phyloP scores from a whole-genome alignment of 1,140 invertebrate species.

The Drosophila sturtevanti region DNA sequence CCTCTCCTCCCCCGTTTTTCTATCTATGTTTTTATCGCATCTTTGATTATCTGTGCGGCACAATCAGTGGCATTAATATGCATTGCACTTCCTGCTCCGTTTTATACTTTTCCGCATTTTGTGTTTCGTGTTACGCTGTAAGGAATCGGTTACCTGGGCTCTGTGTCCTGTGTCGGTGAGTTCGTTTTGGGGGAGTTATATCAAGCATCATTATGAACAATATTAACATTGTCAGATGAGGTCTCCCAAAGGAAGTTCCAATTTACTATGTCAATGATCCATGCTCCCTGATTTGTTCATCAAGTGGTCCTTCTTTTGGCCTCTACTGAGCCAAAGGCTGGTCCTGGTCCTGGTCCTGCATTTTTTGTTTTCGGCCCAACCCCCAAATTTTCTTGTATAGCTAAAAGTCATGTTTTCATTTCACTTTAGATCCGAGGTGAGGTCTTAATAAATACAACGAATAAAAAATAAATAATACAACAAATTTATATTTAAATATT shows the following conservation, averaged over 20 bases:
- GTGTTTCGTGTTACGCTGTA: conserved; percentile 8
- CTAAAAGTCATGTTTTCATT: conserved; percentile 34
- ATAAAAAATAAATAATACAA: background rate
- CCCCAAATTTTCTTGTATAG: background rate
- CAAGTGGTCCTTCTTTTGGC: conserved; percentile 30
- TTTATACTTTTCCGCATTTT: background rate
- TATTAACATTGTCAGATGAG: conserved; percentile 26
- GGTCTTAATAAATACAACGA: too few relatives aligned
- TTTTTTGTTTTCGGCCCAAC: background rate
- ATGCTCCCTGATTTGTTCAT: conserved; percentile 61
- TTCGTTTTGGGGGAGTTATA: conserved; percentile 55
- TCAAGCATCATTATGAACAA: conserved; percentile 22
- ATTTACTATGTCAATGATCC: conserved; percentile 82
- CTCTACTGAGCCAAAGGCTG: background rate
- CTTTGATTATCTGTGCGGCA: conserved; percentile 41
- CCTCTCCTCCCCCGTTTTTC: background rate
- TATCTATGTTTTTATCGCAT: conserved; percentile 17
- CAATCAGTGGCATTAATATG: conserved; percentile 72
- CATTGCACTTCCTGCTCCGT: conserved; percentile 60
- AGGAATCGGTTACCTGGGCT: conserved; percentile 39
- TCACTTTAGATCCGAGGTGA: conserved; percentile 24
- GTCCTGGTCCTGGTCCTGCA: too few relatives aligned
- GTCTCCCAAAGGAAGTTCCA: conserved; percentile 78
- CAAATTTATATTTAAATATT: too few relatives aligned
- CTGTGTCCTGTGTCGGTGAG: conserved; percentile 9